Evolutionary conservation across 2,888 invertebrate species (phyloP).

Genomic region (Salticus scenicus): DNA sequence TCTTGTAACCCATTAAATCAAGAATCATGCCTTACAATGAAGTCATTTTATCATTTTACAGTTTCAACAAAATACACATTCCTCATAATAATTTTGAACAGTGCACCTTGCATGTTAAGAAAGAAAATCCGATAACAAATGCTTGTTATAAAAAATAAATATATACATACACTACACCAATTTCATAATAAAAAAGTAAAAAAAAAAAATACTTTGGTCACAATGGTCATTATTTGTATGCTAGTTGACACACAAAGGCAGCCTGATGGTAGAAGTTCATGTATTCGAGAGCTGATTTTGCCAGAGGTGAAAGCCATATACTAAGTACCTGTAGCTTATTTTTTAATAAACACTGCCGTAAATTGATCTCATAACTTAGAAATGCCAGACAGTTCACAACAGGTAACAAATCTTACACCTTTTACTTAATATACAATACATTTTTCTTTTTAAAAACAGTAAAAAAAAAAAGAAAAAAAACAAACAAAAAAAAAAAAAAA

Average conservation of each 20-base stretch:
- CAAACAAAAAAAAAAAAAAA: too few species aligned
- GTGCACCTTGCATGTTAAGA: not conserved
- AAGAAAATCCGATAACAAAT: not conserved
- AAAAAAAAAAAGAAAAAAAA: not conserved
- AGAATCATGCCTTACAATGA: not conserved
- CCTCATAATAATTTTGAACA: not conserved
- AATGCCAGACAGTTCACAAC: conserved; percentile 66
- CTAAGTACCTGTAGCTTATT: conserved; percentile 63
- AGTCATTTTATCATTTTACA: not conserved
- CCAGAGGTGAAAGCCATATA: conserved; percentile 64
- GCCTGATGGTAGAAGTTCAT: not conserved
- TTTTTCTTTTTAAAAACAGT: not conserved
- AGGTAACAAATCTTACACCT: conserved; percentile 58
- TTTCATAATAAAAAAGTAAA: not conserved
- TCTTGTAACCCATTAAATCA: not conserved
- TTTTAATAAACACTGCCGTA: conserved; percentile 14
- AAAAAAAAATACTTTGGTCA: not conserved
- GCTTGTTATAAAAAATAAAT: not conserved
- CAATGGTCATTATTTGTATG: not conserved
- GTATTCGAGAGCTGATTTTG: conserved; percentile 32
- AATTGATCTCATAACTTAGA: conserved; percentile 21
- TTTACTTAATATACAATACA: conserved; percentile 14
- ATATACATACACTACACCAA: not conserved
- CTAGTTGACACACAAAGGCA: not conserved
- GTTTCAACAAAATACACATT: not conserved